Evolutionary conservation across 1,140 invertebrate species (phyloP).

Genomic region (Drosophila nigromelanica): DNA sequence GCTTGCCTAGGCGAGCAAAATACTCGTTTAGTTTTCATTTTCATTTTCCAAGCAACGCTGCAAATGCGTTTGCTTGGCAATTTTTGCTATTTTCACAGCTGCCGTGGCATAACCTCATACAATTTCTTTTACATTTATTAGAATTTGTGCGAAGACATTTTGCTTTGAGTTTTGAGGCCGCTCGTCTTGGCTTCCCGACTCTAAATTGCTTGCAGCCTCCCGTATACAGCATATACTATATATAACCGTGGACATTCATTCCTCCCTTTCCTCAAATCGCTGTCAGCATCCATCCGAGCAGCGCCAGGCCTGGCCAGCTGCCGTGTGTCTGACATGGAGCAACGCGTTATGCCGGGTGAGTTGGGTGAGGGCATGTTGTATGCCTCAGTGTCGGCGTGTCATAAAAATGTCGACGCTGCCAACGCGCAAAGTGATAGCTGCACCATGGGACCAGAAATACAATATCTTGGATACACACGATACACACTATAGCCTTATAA

Average conservation of each 20-base stretch:
- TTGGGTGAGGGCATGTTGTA: constrained; percentile 39
- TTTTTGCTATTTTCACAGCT: constrained; percentile 75
- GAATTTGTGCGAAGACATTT: constrained; percentile 68
- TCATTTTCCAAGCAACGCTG: constrained; percentile 45
- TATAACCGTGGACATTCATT: constrained; percentile 30
- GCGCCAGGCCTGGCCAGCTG: constrained; percentile 16
- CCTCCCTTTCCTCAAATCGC: constrained; percentile 7
- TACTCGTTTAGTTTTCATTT: constrained; percentile 81
- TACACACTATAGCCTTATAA: too few species aligned
- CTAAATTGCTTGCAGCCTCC: constrained; percentile 46
- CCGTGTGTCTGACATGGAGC: not conserved
- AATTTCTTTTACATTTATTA: constrained; percentile 82
- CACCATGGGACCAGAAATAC: constrained; percentile 38
- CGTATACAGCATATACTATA: constrained; percentile 8
- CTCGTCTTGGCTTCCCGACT: constrained; percentile 36
- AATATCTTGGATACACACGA: not conserved
- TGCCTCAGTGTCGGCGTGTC: constrained; percentile 68
- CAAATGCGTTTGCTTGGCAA: constrained; percentile 72
- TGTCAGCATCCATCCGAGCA: constrained; percentile 29
- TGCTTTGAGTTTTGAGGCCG: constrained; percentile 25
- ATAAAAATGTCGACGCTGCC: constrained; percentile 66
- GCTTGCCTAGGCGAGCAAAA: constrained; percentile 59
- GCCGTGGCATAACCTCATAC: constrained; percentile 78
- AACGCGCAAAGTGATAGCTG: constrained; percentile 41
- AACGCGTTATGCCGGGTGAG: constrained; percentile 13